A percentile compares a stretch with the other conserved stretches of the same genome.
Conservation (phyloP, 2,113 vertebrate genomes). For the Pangasianodon hypophthalmus region DNA sequence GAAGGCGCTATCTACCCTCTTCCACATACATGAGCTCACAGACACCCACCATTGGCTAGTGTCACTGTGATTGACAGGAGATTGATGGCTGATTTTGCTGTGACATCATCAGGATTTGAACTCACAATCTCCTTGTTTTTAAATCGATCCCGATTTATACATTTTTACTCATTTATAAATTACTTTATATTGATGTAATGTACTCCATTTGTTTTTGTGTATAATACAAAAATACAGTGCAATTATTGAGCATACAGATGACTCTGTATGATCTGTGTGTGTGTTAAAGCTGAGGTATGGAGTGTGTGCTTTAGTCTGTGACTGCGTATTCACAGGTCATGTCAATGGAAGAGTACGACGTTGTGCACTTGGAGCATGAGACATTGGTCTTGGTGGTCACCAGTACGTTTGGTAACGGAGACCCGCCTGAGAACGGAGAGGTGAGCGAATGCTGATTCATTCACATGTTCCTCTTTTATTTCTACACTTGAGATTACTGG, state of each 20-base stretch:
- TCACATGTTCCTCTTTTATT: neutral
- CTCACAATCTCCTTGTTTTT: no score
- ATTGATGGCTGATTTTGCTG: no score
- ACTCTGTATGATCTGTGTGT: neutral
- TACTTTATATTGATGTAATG: no score
- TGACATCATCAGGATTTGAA: no score
- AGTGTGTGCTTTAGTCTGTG: neutral
- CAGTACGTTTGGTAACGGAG: conserved; percentile 95
- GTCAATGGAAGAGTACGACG: conserved; percentile 95
- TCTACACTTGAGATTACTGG: neutral
- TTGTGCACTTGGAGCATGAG: conserved; percentile 92
- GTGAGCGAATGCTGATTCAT: conserved; percentile 64
- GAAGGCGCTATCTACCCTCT: neutral
- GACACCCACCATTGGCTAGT: neutral
- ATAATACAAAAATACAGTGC: neutral
- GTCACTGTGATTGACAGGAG: neutral
- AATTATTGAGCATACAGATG: neutral
- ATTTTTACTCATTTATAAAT: no score
- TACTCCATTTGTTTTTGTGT: neutral
- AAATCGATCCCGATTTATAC: no score
- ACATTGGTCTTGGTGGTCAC: conserved; percentile 91
- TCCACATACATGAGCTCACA: neutral
- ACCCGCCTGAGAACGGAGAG: conserved; percentile 96
- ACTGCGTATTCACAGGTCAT: conserved; percentile 75
- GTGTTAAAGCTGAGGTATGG: neutral